phyloP scores from a whole-genome alignment of 37 sponge, comb jelly and placozoan species.

The Spongia lamella region DNA sequence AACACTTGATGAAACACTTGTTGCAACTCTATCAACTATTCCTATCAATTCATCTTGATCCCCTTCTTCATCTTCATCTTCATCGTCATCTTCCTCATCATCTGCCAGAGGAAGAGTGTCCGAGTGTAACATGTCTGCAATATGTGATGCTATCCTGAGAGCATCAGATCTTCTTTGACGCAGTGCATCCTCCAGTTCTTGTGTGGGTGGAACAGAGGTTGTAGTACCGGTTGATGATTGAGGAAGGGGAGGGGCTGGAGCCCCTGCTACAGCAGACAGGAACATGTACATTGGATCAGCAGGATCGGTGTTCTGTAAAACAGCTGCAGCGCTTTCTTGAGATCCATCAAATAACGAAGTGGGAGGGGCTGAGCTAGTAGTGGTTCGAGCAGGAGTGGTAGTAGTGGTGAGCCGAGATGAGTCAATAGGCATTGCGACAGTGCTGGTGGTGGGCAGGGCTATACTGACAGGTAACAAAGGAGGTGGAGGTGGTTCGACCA shows the following conservation, averaged over 20 bases:
- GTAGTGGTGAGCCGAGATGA: background rate
- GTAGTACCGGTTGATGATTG: conserved; percentile 12
- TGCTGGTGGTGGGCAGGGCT: background rate
- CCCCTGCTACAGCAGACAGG: conserved; percentile 76
- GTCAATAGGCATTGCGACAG: background rate
- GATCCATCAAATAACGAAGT: conserved; percentile 65
- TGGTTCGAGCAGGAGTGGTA: too few species aligned
- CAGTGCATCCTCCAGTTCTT: too few species aligned
- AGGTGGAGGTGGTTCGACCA: background rate
- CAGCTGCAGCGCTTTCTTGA: conserved; percentile 59
- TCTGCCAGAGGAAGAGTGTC: too few species aligned
- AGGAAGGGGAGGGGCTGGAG: conserved; percentile 60
- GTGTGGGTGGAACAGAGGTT: background rate
- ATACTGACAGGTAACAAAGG: background rate
- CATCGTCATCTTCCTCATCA: too few species aligned
- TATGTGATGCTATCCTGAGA: too few species aligned
- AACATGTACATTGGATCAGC: conserved; percentile 78
- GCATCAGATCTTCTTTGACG: too few species aligned
- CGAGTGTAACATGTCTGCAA: too few species aligned
- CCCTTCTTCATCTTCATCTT: too few species aligned
- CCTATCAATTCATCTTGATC: too few species aligned
- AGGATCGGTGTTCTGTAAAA: conserved; percentile 44
- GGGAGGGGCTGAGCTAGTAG: background rate
- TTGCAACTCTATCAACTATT: too few species aligned
- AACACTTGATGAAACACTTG: too few species aligned